Evolutionary conservation across 2,888 invertebrate genomes (phyloP), one percentile per base, ranked within the genome.

Genomic region (Napeogenes inachia): DNA sequence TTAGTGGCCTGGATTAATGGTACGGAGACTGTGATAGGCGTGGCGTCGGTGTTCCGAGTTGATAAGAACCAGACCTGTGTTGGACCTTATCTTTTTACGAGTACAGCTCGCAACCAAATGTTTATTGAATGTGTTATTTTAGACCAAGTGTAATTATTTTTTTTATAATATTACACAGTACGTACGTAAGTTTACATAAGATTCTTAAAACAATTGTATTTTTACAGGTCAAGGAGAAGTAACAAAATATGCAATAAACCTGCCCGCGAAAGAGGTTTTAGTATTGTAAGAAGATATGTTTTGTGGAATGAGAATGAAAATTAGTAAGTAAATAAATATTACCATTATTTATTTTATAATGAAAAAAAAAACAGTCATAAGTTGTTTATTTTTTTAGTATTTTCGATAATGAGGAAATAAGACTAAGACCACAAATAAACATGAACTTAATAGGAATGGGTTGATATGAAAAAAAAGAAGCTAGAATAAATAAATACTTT

Each of bases 71-170:
- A 68, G 1, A 21, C 21, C 21, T 85, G 85, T 59, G 68, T 64
- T 8, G 82, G 81, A 0, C 85, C 85, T 0, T 81, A 71, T 62
- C 70, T 85, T 1, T 82, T 73, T 42, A 84, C 84, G 0, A 84
- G 83, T 61, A 82, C 82, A 0, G 68, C 75, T 10, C 80, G 79
- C 53, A 81, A 77, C 30, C 75, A 76, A 3, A 64, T 68, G 0
- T 83, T 85, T 57, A 56, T 85, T 21, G 63, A 77, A 13, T 85
- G 85, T 59, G 45, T 81, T 50, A 46, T 82, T 4, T 58, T 65
- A 4, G 45, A 65, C 2, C 33, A 54, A 4, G 35, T 30, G 71
- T 70, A 60, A 67, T 63, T 57, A 46, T 21, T 50, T 35, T 35
- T 35, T 35, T 35, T 35, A 21, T 21, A 21, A 21, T 1, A 21